Base-by-base conservation (phyloP, 2,888 invertebrate genomes). In the Neoascia interrupta region DNA sequence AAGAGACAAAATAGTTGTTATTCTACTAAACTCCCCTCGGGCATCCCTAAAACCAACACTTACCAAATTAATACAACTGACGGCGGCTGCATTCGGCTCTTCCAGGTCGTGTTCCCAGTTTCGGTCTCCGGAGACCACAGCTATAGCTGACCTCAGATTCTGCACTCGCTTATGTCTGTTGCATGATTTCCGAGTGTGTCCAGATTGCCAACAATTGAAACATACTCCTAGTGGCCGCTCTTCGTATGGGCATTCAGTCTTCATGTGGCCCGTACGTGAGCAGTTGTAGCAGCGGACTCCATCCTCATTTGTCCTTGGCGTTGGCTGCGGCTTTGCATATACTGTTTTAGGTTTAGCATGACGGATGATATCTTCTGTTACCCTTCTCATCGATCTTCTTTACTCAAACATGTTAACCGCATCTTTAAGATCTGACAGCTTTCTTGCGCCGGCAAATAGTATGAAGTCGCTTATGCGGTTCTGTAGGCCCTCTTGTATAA, bases 401-500 rank as follows among this genome's bases (percentile, higher is more conserved):
- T n/a, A n/a, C n/a, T n/a, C n/a, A n/a, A 31, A 6, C 31, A 26
- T 31, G 31, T 6, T 31, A 6, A 31, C 31, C 31, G 31, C 8
- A 3, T 31, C 31, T 2, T 31, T 31, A n/a, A 31, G 10, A 31
- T 31, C 31, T 31, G 31, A 8, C 31, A 31, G 31, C 31, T 6
- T 31, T 31, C n/a, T 31, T n/a, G 3, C 31, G 10, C 31, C 31
- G 8, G n/a, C 3, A 31, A 31, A 31, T 31, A 31, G 31, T 31
- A 31, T 31, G 31, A 31, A 31, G 26, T 26, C 26, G 26, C 5
- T 26, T 5, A 72, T 23, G 23, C 75, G 70, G 15, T 63, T 58
- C n/a, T 75, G 60, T 13, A 75, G 26, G 11, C 75, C 70, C 26
- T 81, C 61, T 37, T 66, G 61, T 8, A 81, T 51, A 56, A 81